phyloP scores from a whole-genome alignment of 1,140 invertebrate genomes.

The Ectropis grisescens region DNA sequence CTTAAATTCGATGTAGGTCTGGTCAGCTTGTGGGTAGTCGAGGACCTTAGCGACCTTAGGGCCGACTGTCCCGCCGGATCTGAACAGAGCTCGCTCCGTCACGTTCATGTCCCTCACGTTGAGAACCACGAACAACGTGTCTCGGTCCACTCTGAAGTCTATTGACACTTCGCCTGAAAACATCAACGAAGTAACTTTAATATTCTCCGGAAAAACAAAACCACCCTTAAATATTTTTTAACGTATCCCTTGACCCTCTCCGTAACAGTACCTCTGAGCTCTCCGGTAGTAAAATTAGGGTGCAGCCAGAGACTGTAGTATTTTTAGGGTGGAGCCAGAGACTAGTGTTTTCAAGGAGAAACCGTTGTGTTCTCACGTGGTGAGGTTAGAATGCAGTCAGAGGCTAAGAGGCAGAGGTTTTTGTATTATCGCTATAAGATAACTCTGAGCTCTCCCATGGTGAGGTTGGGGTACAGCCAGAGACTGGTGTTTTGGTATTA shows the following conservation, averaged over 20 bases:
- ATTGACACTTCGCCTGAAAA: constrained; percentile 85
- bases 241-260: too few relatives aligned
- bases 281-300: constrained; percentile 92
- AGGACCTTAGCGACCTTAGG: constrained; percentile 81
- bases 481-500: constrained; percentile 86
- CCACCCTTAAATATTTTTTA: too few relatives aligned
- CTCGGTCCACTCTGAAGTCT: constrained; percentile 85
- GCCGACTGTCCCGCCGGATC: constrained; percentile 80
- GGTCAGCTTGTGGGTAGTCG: constrained; percentile 86
- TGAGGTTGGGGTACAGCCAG: constrained; percentile 93
- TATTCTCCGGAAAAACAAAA: too few relatives aligned
- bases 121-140: constrained; percentile 91
- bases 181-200: too few relatives aligned
- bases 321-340: too few relatives aligned
- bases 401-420: too few relatives aligned
- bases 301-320: constrained; percentile 93
- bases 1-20: constrained; percentile 88
- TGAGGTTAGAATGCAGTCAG: too few relatives aligned
- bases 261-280: constrained; percentile 87
- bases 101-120: constrained; percentile 93
- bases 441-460: constrained; percentile 90
- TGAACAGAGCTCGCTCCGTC: constrained; percentile 78
- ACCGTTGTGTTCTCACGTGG: too few relatives aligned
- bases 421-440: too few relatives aligned
- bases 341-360: too few relatives aligned